A percentile compares a stretch with the other conserved stretches of the same genome.
Evolutionary conservation across 2,113 vertebrate genomes (phyloP).

Genomic region (Myotis yumanensis): DNA sequence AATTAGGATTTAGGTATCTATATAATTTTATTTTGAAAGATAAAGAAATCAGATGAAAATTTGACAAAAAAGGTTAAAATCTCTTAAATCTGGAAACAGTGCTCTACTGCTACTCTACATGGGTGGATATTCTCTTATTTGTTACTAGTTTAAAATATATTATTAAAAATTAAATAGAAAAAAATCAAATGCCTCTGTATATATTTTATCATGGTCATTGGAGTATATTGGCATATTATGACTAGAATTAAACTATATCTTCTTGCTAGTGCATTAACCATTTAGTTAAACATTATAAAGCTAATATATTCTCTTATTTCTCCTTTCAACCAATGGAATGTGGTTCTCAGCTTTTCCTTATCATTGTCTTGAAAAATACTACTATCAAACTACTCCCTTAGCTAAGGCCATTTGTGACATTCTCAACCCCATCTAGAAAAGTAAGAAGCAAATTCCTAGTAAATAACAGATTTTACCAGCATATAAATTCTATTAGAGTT

Average conservation of each 20-base stretch:
- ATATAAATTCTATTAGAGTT: slow-evolving; percentile 22
- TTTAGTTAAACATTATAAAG: background rate
- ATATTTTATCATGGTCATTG: background rate
- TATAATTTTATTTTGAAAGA: slow-evolving; percentile 40
- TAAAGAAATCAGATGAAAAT: background rate
- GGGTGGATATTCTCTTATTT: background rate
- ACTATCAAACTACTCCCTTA: background rate
- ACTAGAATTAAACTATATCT: background rate
- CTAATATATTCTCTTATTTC: background rate
- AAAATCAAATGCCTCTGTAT: background rate
- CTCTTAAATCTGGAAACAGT: background rate
- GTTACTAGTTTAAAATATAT: background rate
- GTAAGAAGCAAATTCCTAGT: background rate
- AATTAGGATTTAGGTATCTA: background rate
- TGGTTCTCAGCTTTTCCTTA: background rate
- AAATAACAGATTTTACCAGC: background rate
- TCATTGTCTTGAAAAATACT: background rate
- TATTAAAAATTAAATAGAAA: slow-evolving; percentile 36
- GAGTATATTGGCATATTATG: background rate
- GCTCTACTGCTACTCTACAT: background rate
- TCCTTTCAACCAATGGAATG: background rate
- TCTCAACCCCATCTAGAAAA: background rate
- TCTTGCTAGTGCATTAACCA: background rate
- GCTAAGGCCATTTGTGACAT: background rate
- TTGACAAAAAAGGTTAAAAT: slow-evolving; percentile 2